A percentile compares a stretch with the other conserved stretches of the same genome.
Evolutionary conservation across 2,888 invertebrate species (phyloP).

Genomic region (Agonopterix arenella): DNA sequence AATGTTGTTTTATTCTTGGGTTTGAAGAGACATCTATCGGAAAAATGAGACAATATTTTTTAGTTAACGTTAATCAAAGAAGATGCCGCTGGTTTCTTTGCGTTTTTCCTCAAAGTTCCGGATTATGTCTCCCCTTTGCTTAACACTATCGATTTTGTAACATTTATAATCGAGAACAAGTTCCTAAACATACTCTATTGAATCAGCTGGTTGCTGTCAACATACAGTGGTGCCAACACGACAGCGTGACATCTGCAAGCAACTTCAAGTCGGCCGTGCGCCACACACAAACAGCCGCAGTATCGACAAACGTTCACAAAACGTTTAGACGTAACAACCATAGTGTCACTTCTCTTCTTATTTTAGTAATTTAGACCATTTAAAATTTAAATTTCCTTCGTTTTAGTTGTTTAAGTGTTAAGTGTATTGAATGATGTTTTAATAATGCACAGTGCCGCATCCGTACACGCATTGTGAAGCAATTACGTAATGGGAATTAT

Average conservation of each 20-base stretch:
- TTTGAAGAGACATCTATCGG: no score
- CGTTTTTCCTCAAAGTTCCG: no score
- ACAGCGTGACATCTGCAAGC: constrained; percentile 31
- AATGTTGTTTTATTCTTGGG: no score
- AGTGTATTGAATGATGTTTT: constrained; percentile 61
- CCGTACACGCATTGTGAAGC: constrained; percentile 61
- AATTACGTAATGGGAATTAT: constrained; percentile 78
- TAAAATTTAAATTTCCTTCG: constrained; percentile 52
- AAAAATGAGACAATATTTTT: no score
- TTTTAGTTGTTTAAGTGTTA: constrained; percentile 69
- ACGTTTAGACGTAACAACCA: constrained; percentile 69
- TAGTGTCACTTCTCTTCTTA: constrained; percentile 69
- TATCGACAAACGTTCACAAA: constrained; percentile 74
- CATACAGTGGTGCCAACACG: constrained; percentile 50
- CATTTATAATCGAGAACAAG: constrained; percentile 1
- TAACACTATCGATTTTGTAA: not conserved
- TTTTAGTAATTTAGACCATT: constrained; percentile 63
- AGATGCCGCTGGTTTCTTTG: no score
- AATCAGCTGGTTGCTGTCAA: constrained; percentile 71
- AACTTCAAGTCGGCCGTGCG: constrained; percentile 40
- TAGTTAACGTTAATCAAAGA: no score
- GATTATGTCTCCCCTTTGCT: no score
- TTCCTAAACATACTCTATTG: constrained; percentile 32
- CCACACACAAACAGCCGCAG: constrained; percentile 63
- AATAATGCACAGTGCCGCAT: constrained; percentile 66